These are phyloP conservation scores for Leptarthrus brevirostris DNA, from an alignment of 2,888 invertebrate species.

Conservation along the genomic window DNA sequence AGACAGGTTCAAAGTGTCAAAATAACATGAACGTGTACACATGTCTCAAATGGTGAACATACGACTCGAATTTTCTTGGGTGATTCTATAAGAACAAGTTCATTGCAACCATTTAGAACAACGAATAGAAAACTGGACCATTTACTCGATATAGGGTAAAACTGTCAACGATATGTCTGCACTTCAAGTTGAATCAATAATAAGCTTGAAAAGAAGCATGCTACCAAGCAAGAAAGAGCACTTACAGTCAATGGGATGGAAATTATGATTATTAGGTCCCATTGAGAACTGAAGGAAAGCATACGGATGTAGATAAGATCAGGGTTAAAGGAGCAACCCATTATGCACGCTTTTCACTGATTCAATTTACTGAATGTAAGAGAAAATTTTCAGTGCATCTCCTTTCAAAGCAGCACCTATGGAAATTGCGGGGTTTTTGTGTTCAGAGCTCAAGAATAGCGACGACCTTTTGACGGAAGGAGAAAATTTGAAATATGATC, in stretches of 20 bases:
- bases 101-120: constrained; percentile 1
- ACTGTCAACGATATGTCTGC: background rate
- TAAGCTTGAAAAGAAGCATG: background rate
- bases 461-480: too few relatives aligned
- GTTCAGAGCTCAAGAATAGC: too few relatives aligned
- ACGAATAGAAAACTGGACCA: background rate
- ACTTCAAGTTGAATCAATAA: constrained; percentile 5
- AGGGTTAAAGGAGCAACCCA: background rate
- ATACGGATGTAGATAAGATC: background rate
- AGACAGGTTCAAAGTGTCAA: too few relatives aligned
- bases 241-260: background rate
- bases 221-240: background rate
- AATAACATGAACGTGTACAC: too few relatives aligned
- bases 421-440: background rate
- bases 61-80: too few relatives aligned
- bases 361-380: background rate
- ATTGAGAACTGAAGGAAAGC: background rate
- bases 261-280: background rate
- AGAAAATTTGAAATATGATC: too few relatives aligned
- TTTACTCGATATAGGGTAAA: background rate
- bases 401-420: background rate
- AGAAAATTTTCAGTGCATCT: background rate
- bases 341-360: background rate
- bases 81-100: background rate
- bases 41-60: too few relatives aligned